Conservation (phyloP, 2,797 vertebrate genomes). For the Tauraco hartlaubi region DNA sequence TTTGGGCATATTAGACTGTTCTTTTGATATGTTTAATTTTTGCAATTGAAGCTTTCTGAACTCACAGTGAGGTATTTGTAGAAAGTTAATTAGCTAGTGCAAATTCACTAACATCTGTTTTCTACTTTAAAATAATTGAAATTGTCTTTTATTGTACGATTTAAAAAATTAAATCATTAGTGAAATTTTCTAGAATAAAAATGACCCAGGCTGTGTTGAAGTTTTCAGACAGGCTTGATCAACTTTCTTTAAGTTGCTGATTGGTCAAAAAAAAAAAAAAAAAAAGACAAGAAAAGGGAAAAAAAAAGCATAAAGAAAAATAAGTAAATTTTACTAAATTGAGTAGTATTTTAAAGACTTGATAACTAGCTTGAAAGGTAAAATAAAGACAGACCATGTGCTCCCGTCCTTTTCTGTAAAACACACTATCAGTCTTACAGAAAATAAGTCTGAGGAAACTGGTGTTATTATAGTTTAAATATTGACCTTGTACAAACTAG, state of each 20-base stretch:
- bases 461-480: background rate
- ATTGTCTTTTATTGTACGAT: background rate
- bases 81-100: slow-evolving; percentile 37
- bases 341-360: background rate
- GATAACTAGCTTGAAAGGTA: background rate
- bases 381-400: background rate
- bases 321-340: background rate
- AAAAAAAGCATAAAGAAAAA: background rate
- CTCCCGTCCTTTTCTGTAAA: background rate
- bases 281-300: too few relatives aligned
- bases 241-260: background rate
- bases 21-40: slow-evolving; percentile 61
- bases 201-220: background rate
- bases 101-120: slow-evolving; percentile 59
- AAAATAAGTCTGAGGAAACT: background rate
- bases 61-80: slow-evolving; percentile 53
- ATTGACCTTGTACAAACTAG: background rate
- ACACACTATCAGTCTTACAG: background rate
- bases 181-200: slow-evolving; percentile 7
- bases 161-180: slow-evolving; percentile 34
- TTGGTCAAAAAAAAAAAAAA: background rate
- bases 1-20: slow-evolving; percentile 10
- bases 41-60: slow-evolving; percentile 52
- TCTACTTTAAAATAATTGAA: slow-evolving; percentile 62
- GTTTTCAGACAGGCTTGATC: background rate